These are phyloP conservation scores for Drosophila repleta DNA, from an alignment of 1,140 invertebrate species.

Conservation along the genomic window DNA sequence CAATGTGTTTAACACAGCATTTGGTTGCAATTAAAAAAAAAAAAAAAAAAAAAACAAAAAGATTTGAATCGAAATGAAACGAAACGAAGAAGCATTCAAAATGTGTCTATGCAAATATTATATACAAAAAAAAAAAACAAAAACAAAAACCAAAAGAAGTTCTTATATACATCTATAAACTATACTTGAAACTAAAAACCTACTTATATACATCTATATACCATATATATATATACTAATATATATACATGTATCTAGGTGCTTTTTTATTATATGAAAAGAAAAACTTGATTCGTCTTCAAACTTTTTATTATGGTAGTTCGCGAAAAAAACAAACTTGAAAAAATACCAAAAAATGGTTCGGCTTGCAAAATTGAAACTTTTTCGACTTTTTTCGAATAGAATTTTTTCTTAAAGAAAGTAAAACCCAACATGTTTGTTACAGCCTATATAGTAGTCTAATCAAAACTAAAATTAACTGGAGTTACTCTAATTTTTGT, in stretches of 20 bases:
- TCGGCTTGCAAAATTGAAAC: conserved; percentile 29
- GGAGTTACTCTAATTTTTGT: conserved; percentile 69
- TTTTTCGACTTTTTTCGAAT: conserved; percentile 53
- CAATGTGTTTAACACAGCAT: conserved; percentile 27
- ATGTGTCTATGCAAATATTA: conserved; percentile 74
- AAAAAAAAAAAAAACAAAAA: conserved; percentile 6
- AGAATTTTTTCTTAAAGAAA: conserved; percentile 71
- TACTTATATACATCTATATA: conserved; percentile 36
- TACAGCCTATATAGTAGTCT: conserved; percentile 49
- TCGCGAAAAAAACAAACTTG: not conserved
- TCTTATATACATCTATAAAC: conserved; percentile 18
- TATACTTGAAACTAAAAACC: conserved; percentile 33
- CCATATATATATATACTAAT: conserved; percentile 9
- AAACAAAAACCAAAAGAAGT: conserved; percentile 2
- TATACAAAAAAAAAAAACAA: conserved; percentile 32
- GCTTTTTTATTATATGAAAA: conserved; percentile 31
- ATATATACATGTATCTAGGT: conserved; percentile 40
- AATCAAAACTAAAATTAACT: conserved; percentile 42
- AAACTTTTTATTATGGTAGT: conserved; percentile 19
- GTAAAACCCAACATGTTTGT: conserved; percentile 59
- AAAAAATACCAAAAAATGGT: conserved; percentile 15
- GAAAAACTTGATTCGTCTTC: conserved; percentile 27
- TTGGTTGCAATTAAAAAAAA: conserved; percentile 21
- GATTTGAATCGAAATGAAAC: conserved; percentile 42
- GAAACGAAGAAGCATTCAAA: conserved; percentile 77